Evolutionary conservation across 92 coral and sea anemone species (phyloP), one percentile per base, ranked within the genome.

Genomic region (Palythoa grandis): DNA sequence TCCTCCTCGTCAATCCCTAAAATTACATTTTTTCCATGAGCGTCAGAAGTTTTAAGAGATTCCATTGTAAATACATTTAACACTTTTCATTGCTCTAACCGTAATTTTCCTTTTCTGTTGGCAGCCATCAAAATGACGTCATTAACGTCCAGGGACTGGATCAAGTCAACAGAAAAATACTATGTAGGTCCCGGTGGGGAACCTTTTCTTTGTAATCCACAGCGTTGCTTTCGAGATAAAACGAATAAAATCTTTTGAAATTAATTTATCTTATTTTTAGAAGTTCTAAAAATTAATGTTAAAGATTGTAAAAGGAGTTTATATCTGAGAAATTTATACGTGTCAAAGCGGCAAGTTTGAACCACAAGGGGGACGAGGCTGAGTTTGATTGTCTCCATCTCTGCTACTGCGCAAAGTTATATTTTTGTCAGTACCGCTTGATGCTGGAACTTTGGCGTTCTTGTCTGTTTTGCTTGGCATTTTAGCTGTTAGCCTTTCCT

Each of bases 401-500:
- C 74, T 67, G 57, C 74, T 13, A 61, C 84, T 79, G 84, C 84
- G 84, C 84, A 79, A 43, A 63, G 69, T 60, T 60, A 17, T 79
- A 65, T 61, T 8, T 53, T 23, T 35, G 35, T 78, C 40, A 35
- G 22, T 35, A 14, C 40, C 22, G 39, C 61, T 79, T 20, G 61
- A 19, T 5, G 54, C 57, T 40, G 39, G 38, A 52, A 9, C 6
- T 39, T 39, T n/a, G 5, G 56, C 15, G 50, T 19, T n/a, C 17
- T n/a, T 20, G 57, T 13, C 23, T 79, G 84, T 65, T 79, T 65
- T 66, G 72, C 9, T 63, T 43, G 17, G 19, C 40, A 24, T 40
- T 65, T 65, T 14, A 10, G 12, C 84, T 79, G 74, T 79, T 65
- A 16, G 22, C 39, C 38, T 39, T 69, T 14, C 5, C 4, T 3